Conservation (phyloP, 2,888 invertebrate species). For the Lasioglossum morio region DNA sequence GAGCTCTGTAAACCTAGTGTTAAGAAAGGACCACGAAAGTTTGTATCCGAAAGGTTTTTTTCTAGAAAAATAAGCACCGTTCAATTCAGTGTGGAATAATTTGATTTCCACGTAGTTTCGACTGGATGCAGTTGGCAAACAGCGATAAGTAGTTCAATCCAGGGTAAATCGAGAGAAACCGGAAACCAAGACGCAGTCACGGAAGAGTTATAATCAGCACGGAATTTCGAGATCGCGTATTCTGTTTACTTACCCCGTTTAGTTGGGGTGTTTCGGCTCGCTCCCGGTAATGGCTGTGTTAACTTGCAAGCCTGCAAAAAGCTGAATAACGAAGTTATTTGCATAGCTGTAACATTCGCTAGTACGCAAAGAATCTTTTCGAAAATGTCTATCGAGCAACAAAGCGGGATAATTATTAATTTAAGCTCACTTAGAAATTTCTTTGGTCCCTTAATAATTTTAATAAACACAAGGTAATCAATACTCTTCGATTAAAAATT, state of each 20-base stretch:
- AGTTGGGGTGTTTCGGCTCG: constrained; percentile 33
- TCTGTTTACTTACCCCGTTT: constrained; percentile 41
- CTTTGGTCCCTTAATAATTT: too few species aligned
- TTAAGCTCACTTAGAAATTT: too few species aligned
- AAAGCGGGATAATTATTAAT: too few species aligned
- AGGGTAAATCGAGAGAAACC: constrained; percentile 60
- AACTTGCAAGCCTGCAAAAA: constrained; percentile 44
- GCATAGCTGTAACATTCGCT: constrained; percentile 34
- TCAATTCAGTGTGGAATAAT: constrained; percentile 8
- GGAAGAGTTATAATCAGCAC: constrained; percentile 54
- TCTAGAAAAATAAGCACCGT: neutral
- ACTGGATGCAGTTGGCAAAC: constrained; percentile 40
- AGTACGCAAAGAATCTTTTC: constrained; percentile 8
- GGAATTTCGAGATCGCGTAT: constrained; percentile 54
- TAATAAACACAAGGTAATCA: too few species aligned
- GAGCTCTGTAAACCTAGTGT: too few species aligned
- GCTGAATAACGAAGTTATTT: constrained; percentile 18
- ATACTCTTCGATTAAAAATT: too few species aligned
- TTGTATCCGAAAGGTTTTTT: neutral
- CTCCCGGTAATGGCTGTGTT: constrained; percentile 19
- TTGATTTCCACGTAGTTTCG: constrained; percentile 43
- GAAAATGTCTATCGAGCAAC: neutral
- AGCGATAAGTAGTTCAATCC: constrained; percentile 62
- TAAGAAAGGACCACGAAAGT: too few species aligned
- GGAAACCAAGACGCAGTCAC: constrained; percentile 33